phyloP scores from a whole-genome alignment of 2,888 invertebrate genomes.

The Pyrrhosoma nymphula region DNA sequence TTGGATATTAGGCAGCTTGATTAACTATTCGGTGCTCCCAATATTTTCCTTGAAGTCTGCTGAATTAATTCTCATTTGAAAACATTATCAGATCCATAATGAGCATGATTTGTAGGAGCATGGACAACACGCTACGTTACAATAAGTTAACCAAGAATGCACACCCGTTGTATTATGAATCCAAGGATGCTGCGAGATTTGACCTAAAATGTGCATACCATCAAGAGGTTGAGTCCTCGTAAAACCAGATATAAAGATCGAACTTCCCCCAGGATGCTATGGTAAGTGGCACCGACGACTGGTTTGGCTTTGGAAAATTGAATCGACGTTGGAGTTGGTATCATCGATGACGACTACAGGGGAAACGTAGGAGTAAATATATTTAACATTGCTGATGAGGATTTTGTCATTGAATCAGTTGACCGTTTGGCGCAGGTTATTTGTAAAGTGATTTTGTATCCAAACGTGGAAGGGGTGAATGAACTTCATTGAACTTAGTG shows the following conservation, averaged over 20 bases:
- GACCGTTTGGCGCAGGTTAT: no score
- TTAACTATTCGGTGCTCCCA: no score
- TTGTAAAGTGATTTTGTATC: no score
- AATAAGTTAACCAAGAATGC: slow-evolving; percentile 1
- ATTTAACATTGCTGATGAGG: no score
- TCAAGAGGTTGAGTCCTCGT: slow-evolving; percentile 91
- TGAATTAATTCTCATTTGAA: not conserved
- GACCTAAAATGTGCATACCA: slow-evolving; percentile 82
- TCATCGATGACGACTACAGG: no score
- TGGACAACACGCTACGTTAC: slow-evolving; percentile 47
- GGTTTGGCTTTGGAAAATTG: slow-evolving; percentile 96
- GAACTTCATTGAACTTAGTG: no score
- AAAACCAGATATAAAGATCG: slow-evolving; percentile 95
- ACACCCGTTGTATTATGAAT: slow-evolving; percentile 20
- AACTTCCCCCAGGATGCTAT: slow-evolving; percentile 94
- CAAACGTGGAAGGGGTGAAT: no score
- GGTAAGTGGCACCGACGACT: slow-evolving; percentile 95
- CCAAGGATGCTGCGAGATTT: slow-evolving; percentile 56
- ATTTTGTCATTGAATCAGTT: no score
- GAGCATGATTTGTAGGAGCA: slow-evolving; percentile 24
- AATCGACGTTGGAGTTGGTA: slow-evolving; percentile 98
- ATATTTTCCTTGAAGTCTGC: no score
- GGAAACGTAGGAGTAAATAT: no score
- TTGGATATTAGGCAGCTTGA: no score
- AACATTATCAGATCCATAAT: slow-evolving; percentile 18